Base-by-base conservation (phyloP, 2,888 invertebrate species). In the Sphaerophoria taeniata region DNA sequence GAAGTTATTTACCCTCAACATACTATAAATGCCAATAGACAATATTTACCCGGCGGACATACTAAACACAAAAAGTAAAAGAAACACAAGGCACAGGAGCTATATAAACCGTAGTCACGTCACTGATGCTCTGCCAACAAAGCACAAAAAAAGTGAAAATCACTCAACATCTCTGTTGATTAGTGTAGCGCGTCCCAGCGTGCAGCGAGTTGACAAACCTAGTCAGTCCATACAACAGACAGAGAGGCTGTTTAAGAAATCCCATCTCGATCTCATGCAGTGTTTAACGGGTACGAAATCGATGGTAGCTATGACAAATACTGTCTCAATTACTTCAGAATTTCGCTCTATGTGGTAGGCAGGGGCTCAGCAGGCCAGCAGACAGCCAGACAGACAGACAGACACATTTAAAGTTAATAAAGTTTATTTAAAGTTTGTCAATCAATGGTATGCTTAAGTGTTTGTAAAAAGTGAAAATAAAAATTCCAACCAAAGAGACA, bases 281-380 rank as follows among this genome's bases (percentile, higher is more conserved):
- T 31, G 56, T 9, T 36, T 24, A 31, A n/a, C 12, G 45, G 14
- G 4, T 7, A n/a, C 4, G 45, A 31, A n/a, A n/a, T n/a, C 39
- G 49, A 72, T 76, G 80, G 85, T 77, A 81, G 85, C 85, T 85
- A 80, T 73, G 76, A 85, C 85, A 85, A 85, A 85, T 85, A 85
- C 81, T 85, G 85, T 85, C 80, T 85, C 85, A 80, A 85, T 85
- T 85, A 77, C 80, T 84, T 53, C 63, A 80, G 33, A 70, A 49
- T 51, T 63, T 58, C 65, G 53, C 61, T 73, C 39, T 7, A 67
- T 63, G 61, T 16, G 51, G 67, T 67, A 67, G 51, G 63, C 53
- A 53, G 34, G 49, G n/a, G n/a, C 61, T 24, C 4, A 36, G 34
- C 55, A 55, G 34, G 49, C 49, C 3, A 16, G 16, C 49, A 16